Conservation (phyloP, 2,113 vertebrate species). For the Upupa epops region DNA sequence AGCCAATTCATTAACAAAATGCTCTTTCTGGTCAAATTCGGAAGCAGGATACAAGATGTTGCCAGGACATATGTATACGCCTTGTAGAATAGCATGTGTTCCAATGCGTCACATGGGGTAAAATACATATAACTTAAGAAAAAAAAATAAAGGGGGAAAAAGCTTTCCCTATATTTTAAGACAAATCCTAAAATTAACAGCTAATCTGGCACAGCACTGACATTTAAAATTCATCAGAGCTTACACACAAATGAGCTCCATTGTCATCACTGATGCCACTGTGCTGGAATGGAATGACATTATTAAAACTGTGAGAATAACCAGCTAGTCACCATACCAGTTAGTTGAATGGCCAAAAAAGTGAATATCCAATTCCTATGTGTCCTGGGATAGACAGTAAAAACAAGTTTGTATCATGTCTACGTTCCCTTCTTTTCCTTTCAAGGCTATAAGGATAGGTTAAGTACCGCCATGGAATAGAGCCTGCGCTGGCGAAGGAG, state of each 20-base stretch:
- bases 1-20: neutral
- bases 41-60: neutral
- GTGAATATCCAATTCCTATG: neutral
- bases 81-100: neutral
- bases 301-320: neutral
- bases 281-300: neutral
- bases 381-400: no score
- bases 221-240: neutral
- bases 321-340: neutral
- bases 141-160: neutral
- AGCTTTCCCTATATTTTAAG: neutral
- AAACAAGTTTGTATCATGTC: no score
- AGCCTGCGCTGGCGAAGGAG: no score
- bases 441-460: no score
- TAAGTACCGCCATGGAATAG: no score
- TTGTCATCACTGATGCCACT: neutral
- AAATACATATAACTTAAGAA: neutral
- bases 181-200: neutral
- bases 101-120: neutral
- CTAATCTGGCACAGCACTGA: neutral
- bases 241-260: neutral
- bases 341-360: neutral
- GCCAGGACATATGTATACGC: neutral
- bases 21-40: neutral
- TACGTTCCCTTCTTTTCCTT: no score